These are phyloP conservation scores for Eupleurogrammus muticus DNA, from an alignment of 2,797 vertebrate genomes.

Conservation along the genomic window DNA sequence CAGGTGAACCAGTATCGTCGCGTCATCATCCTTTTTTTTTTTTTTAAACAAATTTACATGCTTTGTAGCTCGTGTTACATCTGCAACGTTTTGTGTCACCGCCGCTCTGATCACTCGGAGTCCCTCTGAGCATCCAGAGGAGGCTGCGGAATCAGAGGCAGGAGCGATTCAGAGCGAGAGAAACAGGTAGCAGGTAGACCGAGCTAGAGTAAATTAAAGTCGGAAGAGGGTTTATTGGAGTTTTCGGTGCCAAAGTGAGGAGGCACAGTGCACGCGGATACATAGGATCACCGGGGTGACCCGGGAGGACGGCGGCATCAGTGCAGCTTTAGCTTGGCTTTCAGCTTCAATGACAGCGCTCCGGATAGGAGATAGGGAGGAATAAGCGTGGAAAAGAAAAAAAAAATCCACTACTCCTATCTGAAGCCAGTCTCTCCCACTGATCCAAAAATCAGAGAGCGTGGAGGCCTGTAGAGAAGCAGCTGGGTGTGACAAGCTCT, in stretches of 20 bases:
- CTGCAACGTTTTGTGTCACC: slow-evolving; percentile 55
- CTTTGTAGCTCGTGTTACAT: slow-evolving; percentile 66
- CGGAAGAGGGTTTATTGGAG: slow-evolving; percentile 41
- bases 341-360: slow-evolving; percentile 71
- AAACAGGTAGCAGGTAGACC: slow-evolving; percentile 43
- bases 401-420: slow-evolving; percentile 54
- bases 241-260: slow-evolving; percentile 45
- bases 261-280: slow-evolving; percentile 44
- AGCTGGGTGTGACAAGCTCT: slow-evolving; percentile 79
- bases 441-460: slow-evolving; percentile 80
- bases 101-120: slow-evolving; percentile 46
- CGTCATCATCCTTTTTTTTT: slow-evolving; percentile 30
- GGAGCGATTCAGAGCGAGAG: slow-evolving; percentile 40
- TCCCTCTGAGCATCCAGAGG: slow-evolving; percentile 42
- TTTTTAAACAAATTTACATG: slow-evolving; percentile 51
- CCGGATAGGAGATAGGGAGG: slow-evolving; percentile 41
- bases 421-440: slow-evolving; percentile 61
- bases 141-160: slow-evolving; percentile 47
- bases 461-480: slow-evolving; percentile 73
- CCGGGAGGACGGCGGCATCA: slow-evolving; percentile 59
- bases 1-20: slow-evolving; percentile 44
- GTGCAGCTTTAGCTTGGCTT: slow-evolving; percentile 68
- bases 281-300: slow-evolving; percentile 63
- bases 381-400: slow-evolving; percentile 15
- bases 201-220: slow-evolving; percentile 61